Percentiles rank a stretch among this genome's conserved stretches.
phyloP scores from a whole-genome alignment of 2,113 vertebrate genomes.

The Pteropus alecto region DNA sequence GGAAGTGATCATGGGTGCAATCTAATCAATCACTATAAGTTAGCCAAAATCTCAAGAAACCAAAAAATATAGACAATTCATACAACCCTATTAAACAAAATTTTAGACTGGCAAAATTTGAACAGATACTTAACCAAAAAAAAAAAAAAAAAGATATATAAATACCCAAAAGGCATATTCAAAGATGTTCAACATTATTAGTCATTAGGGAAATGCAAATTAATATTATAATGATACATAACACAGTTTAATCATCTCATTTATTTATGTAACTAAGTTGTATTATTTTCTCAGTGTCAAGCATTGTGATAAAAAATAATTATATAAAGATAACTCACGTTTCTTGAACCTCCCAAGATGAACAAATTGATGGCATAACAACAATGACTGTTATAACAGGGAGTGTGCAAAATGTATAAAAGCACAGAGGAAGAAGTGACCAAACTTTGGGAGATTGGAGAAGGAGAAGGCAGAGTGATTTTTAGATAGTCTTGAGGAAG shows the following conservation, averaged over 20 bases:
- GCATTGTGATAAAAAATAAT: not conserved
- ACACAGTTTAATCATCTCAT: not conserved
- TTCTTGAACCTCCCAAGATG: slow-evolving; percentile 5
- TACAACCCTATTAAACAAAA: not conserved
- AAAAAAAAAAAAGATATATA: not conserved
- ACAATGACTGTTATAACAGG: not conserved
- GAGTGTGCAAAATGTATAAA: not conserved
- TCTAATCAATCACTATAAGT: not conserved
- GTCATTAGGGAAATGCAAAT: not conserved
- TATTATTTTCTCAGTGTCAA: slow-evolving; percentile 2
- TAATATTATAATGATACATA: not conserved
- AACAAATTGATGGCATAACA: not conserved
- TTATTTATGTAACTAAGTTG: not conserved
- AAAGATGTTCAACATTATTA: not conserved
- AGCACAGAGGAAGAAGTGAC: not conserved
- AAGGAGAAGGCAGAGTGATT: not conserved
- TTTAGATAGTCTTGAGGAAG: not conserved
- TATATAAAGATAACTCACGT: not conserved
- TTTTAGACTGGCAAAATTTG: not conserved
- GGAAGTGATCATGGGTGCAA: not conserved
- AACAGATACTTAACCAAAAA: not conserved
- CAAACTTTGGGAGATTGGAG: not conserved
- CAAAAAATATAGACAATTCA: not conserved
- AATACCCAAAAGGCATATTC: not conserved
- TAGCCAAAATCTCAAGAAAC: slow-evolving; percentile 6